Conservation (phyloP, 2,888 invertebrate genomes). For the Diarsia brunnea region DNA sequence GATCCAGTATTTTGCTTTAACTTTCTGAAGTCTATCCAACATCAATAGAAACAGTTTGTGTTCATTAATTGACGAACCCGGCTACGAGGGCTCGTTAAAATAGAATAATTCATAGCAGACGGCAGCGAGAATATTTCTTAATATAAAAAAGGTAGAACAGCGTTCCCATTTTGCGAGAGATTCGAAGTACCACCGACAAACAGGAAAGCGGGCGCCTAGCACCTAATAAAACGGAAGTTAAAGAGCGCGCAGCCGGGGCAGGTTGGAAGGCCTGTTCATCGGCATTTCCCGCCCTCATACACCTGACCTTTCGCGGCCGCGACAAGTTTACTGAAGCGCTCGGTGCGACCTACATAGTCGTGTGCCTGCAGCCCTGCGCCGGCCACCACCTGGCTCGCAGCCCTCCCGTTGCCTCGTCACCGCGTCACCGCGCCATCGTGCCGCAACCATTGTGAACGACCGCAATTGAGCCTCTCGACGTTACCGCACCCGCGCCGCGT, state of each 20-base stretch:
- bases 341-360: constrained; percentile 87
- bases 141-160: constrained; percentile 70
- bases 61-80: constrained; percentile 75
- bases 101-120: constrained; percentile 75
- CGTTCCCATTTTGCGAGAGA: constrained; percentile 69
- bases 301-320: constrained; percentile 89
- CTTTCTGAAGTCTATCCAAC: background rate
- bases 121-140: constrained; percentile 65
- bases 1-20: background rate
- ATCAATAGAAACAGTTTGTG: constrained; percentile 48
- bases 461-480: constrained; percentile 83
- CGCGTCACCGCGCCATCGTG: constrained; percentile 57
- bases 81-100: constrained; percentile 78
- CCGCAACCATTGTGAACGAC: constrained; percentile 79
- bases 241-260: constrained; percentile 76
- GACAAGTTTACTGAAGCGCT: constrained; percentile 89
- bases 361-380: constrained; percentile 75
- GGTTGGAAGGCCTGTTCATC: constrained; percentile 82
- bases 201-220: constrained; percentile 80
- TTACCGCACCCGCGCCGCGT: constrained; percentile 77
- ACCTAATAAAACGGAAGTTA: constrained; percentile 87
- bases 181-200: constrained; percentile 72
- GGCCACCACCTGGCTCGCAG: constrained; percentile 68
- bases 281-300: constrained; percentile 89
- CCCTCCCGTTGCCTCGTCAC: constrained; percentile 50